Conservation (phyloP, 2,888 invertebrate species). For the Helleia helle region DNA sequence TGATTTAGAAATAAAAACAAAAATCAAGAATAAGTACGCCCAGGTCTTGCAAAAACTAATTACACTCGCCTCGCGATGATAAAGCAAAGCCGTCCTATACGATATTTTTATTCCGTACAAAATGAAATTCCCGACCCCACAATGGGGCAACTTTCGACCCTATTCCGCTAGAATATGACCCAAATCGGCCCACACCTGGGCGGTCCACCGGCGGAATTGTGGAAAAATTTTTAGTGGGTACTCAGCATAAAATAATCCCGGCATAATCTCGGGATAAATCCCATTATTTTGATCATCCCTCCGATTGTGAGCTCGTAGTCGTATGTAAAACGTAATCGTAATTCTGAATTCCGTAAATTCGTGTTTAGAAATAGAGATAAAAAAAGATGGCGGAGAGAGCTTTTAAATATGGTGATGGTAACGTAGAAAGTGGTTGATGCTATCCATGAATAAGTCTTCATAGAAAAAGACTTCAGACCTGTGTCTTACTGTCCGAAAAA, state of each 20-base stretch:
- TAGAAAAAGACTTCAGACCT: too few relatives aligned
- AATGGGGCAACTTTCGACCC: conserved; percentile 23
- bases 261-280: conserved; percentile 69
- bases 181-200: conserved; percentile 3
- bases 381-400: too few relatives aligned
- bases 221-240: conserved; percentile 52
- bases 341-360: conserved; percentile 32
- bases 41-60: conserved; percentile 67
- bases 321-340: conserved; percentile 29
- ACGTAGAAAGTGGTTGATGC: too few relatives aligned
- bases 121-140: conserved; percentile 53
- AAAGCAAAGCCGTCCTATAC: conserved; percentile 71
- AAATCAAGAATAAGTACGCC: conserved; percentile 39
- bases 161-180: conserved; percentile 15
- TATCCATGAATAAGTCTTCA: too few relatives aligned
- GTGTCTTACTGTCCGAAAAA: too few relatives aligned
- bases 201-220: conserved; percentile 20
- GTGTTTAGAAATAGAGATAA: conserved; percentile 31
- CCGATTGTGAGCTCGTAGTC: conserved; percentile 33
- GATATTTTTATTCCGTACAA: conserved; percentile 70
- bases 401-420: too few relatives aligned
- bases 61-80: conserved; percentile 68
- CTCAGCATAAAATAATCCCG: conserved; percentile 64
- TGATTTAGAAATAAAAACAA: background rate
- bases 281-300: conserved; percentile 66